phyloP scores from a whole-genome alignment of 1,140 invertebrate species.

The Drosophila virilis region DNA sequence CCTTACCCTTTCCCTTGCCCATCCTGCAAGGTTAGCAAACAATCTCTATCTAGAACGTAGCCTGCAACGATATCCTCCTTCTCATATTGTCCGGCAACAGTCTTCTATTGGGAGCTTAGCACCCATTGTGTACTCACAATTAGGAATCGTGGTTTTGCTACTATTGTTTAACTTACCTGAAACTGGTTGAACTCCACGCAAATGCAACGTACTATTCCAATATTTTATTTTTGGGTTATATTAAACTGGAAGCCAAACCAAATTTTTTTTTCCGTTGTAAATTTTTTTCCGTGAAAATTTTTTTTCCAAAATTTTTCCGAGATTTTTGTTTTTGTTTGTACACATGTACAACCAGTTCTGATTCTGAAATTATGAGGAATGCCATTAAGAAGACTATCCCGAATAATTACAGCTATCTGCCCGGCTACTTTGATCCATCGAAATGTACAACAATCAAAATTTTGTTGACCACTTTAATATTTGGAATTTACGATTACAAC shows the following conservation, averaged over 20 bases:
- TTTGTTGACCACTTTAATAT: too few relatives aligned
- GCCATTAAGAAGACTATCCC: background rate
- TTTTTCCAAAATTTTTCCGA: conserved; percentile 50
- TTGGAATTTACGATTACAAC: too few relatives aligned
- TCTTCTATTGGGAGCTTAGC: background rate
- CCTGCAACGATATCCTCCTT: background rate
- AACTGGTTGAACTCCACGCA: background rate
- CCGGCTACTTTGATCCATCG: conserved; percentile 10
- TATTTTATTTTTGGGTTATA: background rate
- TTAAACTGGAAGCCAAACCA: conserved; percentile 21
- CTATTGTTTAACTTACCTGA: background rate
- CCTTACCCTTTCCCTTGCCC: conserved; percentile 16
- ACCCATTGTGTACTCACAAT: too few relatives aligned
- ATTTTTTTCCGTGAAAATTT: conserved; percentile 12
- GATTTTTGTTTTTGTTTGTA: conserved; percentile 46
- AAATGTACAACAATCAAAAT: background rate
- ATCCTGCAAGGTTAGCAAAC: background rate
- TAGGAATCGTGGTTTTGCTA: too few relatives aligned
- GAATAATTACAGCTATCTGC: conserved; percentile 13
- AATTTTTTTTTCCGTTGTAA: conserved; percentile 20
- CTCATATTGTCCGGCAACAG: conserved; percentile 12
- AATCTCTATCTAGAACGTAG: background rate
- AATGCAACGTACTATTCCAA: conserved; percentile 11
- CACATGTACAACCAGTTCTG: conserved; percentile 49
- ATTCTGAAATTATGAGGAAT: conserved; percentile 35